Conservation (phyloP, 2,113 vertebrate species). For the Cyanoderma ruficeps region DNA sequence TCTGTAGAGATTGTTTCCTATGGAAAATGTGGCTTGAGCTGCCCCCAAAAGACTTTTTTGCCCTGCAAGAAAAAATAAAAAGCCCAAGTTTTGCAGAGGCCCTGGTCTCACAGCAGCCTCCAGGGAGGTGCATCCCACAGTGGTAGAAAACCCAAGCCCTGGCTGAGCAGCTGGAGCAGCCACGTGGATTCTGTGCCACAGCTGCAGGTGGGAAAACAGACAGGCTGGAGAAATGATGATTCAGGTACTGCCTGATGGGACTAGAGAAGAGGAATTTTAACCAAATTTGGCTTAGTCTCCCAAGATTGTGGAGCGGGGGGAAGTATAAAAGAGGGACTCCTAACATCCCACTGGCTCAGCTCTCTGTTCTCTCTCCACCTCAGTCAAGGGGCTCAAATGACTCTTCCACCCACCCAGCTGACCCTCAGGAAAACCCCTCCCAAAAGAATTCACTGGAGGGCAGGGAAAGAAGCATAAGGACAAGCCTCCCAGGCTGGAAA, state of each 20-base stretch:
- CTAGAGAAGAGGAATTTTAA: not conserved
- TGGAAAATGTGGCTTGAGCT: not conserved
- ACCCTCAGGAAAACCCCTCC: not conserved
- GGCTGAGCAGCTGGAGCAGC: not conserved
- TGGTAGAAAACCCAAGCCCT: not conserved
- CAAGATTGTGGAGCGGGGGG: accelerated
- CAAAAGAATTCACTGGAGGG: not conserved
- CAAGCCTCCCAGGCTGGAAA: not conserved
- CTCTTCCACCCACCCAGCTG: not conserved
- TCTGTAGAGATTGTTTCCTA: not conserved
- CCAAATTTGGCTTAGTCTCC: not conserved
- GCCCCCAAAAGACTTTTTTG: not conserved
- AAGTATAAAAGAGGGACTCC: not conserved
- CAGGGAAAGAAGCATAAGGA: not conserved
- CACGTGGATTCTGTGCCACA: not conserved
- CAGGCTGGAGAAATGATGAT: not conserved
- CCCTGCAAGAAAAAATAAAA: not conserved
- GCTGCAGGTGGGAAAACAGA: not conserved
- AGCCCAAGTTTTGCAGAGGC: not conserved
- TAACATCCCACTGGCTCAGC: not conserved
- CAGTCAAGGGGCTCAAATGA: not conserved
- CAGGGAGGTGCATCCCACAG: not conserved
- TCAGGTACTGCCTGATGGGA: not conserved
- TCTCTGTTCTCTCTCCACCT: not conserved
- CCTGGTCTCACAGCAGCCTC: not conserved